phyloP scores from a whole-genome alignment of 1,140 invertebrate species.

The Campoletis sonorensis region DNA sequence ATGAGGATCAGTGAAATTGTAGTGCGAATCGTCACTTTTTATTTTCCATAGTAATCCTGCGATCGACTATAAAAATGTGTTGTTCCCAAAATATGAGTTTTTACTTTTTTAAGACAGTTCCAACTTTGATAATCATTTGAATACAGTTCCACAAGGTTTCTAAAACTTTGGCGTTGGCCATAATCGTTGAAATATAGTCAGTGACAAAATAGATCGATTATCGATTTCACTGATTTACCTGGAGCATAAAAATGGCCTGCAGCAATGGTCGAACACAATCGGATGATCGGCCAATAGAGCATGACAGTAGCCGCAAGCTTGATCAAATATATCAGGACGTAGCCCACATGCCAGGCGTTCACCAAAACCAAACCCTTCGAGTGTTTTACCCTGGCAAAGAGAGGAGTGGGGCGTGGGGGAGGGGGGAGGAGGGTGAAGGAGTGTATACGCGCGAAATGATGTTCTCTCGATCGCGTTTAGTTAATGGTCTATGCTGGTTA shows the following conservation, averaged over 20 bases:
- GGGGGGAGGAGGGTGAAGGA: not conserved
- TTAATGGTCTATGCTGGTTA: constrained; percentile 40
- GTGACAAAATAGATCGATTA: too few relatives aligned
- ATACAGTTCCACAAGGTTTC: too few relatives aligned
- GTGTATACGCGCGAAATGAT: constrained; percentile 38
- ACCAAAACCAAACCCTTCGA: constrained; percentile 32
- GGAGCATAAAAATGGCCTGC: not conserved
- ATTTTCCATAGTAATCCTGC: not conserved
- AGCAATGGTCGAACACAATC: constrained; percentile 53
- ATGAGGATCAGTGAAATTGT: constrained; percentile 17
- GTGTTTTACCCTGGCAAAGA: not conserved
- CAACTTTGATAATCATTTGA: too few relatives aligned
- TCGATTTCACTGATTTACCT: too few relatives aligned
- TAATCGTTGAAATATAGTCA: too few relatives aligned
- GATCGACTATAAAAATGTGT: not conserved
- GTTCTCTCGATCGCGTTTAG: constrained; percentile 35
- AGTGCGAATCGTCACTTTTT: constrained; percentile 26
- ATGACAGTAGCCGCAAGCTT: constrained; percentile 44
- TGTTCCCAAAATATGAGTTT: too few relatives aligned
- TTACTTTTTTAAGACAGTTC: too few relatives aligned
- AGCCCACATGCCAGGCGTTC: constrained; percentile 47
- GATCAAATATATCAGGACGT: constrained; percentile 20
- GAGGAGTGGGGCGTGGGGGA: not conserved
- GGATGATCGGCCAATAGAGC: constrained; percentile 73
- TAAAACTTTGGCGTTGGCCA: too few relatives aligned